Conservation (phyloP, 2,113 vertebrate species). For the Pseudorasbora parva region DNA sequence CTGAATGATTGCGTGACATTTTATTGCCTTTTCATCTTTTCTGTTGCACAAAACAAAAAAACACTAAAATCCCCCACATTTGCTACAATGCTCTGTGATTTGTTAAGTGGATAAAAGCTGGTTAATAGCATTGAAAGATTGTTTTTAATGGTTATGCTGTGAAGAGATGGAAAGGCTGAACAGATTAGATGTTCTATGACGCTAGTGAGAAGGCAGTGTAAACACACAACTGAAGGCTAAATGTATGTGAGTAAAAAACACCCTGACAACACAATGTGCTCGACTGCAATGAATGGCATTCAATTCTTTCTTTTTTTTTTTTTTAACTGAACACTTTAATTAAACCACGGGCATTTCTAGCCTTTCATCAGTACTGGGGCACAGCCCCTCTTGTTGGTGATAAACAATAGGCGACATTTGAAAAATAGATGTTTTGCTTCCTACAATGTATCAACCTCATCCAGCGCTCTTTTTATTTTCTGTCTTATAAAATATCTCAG, state of each 20-base stretch:
- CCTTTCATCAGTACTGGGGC: background rate
- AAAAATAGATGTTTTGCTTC: background rate
- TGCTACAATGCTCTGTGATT: slow-evolving; percentile 9
- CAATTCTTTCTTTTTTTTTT: too few species aligned
- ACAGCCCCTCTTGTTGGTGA: background rate
- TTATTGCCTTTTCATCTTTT: slow-evolving; percentile 80
- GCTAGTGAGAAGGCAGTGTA: slow-evolving; percentile 85
- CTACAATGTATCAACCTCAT: background rate
- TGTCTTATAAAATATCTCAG: background rate
- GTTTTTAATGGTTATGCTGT: slow-evolving; percentile 49
- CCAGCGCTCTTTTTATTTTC: background rate
- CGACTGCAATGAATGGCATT: background rate
- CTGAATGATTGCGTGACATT: slow-evolving; percentile 74
- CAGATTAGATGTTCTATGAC: slow-evolving; percentile 69
- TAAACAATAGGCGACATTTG: background rate
- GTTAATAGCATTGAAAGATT: slow-evolving; percentile 39
- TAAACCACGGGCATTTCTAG: background rate
- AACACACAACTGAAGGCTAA: slow-evolving; percentile 73
- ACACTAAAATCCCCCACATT: slow-evolving; percentile 56
- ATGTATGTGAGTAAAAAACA: slow-evolving; percentile 75
- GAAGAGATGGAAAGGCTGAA: slow-evolving; percentile 79
- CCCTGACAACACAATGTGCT: slow-evolving; percentile 2
- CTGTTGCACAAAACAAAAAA: slow-evolving; percentile 72
- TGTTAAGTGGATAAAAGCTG: slow-evolving; percentile 16
- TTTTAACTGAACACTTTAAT: background rate